A percentile compares a stretch with the other conserved stretches of the same genome.
phyloP scores from a whole-genome alignment of 1,140 invertebrate species.

The Dendroctonus ponderosae region DNA sequence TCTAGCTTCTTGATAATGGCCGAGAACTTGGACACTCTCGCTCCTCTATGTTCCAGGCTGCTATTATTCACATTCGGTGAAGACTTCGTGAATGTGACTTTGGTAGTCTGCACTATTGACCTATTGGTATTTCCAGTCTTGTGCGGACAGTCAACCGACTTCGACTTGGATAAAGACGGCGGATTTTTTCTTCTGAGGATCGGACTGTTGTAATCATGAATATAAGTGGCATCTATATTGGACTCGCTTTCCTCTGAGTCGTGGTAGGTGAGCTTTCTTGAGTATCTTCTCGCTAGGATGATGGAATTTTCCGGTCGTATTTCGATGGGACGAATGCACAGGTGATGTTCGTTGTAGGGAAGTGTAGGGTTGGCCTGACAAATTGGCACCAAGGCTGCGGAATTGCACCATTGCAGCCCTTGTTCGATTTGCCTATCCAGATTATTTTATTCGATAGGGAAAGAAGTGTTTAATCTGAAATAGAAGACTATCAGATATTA shows the following conservation, averaged over 20 bases:
- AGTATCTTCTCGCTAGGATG: slow-evolving; percentile 33
- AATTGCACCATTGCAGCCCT: slow-evolving; percentile 37
- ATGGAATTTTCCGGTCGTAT: slow-evolving; percentile 34
- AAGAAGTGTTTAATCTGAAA: slow-evolving; percentile 10
- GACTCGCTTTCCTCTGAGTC: slow-evolving; percentile 14
- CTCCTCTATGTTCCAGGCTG: background rate
- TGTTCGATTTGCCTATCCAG: slow-evolving; percentile 20
- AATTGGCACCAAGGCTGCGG: slow-evolving; percentile 28
- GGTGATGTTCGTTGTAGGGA: slow-evolving; percentile 5
- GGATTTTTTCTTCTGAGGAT: slow-evolving; percentile 16
- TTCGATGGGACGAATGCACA: slow-evolving; percentile 5
- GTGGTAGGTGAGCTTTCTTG: slow-evolving; percentile 20
- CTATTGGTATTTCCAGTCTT: background rate
- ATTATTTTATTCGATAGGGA: slow-evolving; percentile 19
- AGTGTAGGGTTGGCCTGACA: slow-evolving; percentile 1
- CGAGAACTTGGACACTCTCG: slow-evolving; percentile 15
- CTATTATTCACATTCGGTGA: slow-evolving; percentile 19
- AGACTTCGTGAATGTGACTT: slow-evolving; percentile 15
- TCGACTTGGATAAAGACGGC: slow-evolving; percentile 11
- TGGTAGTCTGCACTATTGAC: background rate
- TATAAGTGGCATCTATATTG: slow-evolving; percentile 27
- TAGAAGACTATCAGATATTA: background rate
- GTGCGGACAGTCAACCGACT: slow-evolving; percentile 18
- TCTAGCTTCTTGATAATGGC: slow-evolving; percentile 28
- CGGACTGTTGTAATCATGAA: slow-evolving; percentile 45